Evolutionary conservation across 1,140 invertebrate genomes (phyloP), one percentile per base, ranked within the genome.

Genomic region (Drosophila yakuba): DNA sequence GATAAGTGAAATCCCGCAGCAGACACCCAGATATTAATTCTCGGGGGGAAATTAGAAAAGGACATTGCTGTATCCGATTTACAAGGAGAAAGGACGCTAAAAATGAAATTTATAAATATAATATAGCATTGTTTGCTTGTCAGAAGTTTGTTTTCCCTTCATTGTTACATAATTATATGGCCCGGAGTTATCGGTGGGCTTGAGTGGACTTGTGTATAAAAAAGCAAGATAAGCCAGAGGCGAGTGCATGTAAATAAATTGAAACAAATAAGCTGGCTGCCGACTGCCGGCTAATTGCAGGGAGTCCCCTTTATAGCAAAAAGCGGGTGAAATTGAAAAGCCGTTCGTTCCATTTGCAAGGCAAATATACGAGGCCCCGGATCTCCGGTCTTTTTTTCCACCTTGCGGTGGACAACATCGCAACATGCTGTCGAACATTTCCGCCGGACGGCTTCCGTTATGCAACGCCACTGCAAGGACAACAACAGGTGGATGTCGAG

Each of bases 371-470:
- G 41, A 17, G 36, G 47, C 11, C 57, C 28, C 48, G 61, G 14
- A 23, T 15, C 20, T 38, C 39, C 39, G 51, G 54, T 15, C 15
- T 23, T 43, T 78, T 54, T 52, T 68, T 51, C 32, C 61, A 43
- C 43, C 48, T 51, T 39, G 48, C 59, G 52, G 51, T 67, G 25
- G 74, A 68, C 64, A 62, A 60, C 66, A 62, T 62, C 66, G 89
- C 89, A 91, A 89, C 89, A 91, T 91, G 85, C 90, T 91, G 89
- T 91, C 78, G 80, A 85, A 91, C 89, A 91, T 91, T 80, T 82
- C 89, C 89, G 78, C 71, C 55, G 59, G 50, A 47, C 71, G 50
- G 72, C 64, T 88, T 89, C 83, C 84, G 80, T 69, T 80, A 66
- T 80, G 83, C 83, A 86, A 44, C 39, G 74, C 66, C 45, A 68